Base-by-base conservation (phyloP, 2,113 vertebrate genomes). In the Solea senegalensis region DNA sequence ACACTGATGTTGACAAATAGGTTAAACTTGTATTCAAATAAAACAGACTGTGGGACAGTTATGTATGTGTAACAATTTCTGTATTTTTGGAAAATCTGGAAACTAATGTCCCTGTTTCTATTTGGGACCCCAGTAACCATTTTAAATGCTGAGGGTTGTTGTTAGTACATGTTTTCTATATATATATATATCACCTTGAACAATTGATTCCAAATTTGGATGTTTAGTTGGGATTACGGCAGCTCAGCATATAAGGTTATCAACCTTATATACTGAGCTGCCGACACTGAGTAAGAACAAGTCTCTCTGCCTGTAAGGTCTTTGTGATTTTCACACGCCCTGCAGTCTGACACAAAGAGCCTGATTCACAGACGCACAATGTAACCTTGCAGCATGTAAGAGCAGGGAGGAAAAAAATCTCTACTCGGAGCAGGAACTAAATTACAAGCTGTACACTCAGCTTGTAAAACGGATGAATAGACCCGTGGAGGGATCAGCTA, bases 291-390 rank as follows among this genome's bases (percentile, higher is more conserved):
- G 55, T 67, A 34, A 78, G 65, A 14, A 11, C 39, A 50, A 46
- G 55, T 50, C 52, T 73, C 41, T 2, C 8, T 51, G 39, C 39
- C 27, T 68, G 52, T 50, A 9, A 60, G 1, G 44, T 63, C 64
- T 69, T 34, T 76, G 68, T 58, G 57, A 57, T 65, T n/a, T 48
- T 21, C 46, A 3, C 39, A 49, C 39, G 27, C 28, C 44, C 45
- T 12, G 27, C 67, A 14, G 58, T 70, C 60, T 43, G 59, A 65
- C 71, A 75, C 65, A 69, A 70, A 76, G 52, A 48, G 8, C 15
- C 15, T 72, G 53, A 84, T 60, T 75, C 52, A 58, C 60, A 55
- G 73, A 81, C 64, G 74, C 63, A 72, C 55, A 72, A 55, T 3
- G 63, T 66, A 58, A 63, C 73, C 61, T 71, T 66, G 39, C 15